A percentile compares a stretch with the other conserved stretches of the same genome.
phyloP scores from a whole-genome alignment of 2,888 invertebrate species.

The Drosophila atripex region DNA sequence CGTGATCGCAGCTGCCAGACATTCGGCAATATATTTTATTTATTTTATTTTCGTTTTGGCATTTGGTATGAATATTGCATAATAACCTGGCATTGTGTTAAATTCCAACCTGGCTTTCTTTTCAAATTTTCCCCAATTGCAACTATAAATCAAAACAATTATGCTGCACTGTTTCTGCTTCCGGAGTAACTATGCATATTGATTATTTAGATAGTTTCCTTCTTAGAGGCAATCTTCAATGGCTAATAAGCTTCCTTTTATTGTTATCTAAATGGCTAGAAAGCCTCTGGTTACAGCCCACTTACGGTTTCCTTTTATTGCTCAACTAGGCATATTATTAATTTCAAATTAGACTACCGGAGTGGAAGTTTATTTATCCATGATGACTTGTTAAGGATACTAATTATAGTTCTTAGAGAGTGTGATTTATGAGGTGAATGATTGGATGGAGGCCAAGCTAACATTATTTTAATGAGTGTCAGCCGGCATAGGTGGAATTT shows the following conservation, averaged over 20 bases:
- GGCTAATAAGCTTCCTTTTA: slow-evolving; percentile 30
- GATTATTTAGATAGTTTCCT: slow-evolving; percentile 16
- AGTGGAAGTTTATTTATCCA: neutral
- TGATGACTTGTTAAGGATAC: slow-evolving; percentile 1
- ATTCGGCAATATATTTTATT: neutral
- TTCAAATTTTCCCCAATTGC: neutral
- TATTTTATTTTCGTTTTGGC: slow-evolving; percentile 4
- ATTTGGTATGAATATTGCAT: slow-evolving; percentile 33
- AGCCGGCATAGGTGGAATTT: neutral
- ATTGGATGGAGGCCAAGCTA: slow-evolving; percentile 1
- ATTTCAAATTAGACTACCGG: neutral
- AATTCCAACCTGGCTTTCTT: slow-evolving; percentile 5
- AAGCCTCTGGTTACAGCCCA: neutral
- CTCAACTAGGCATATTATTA: slow-evolving; percentile 10
- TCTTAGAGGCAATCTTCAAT: slow-evolving; percentile 3
- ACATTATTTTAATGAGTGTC: neutral
- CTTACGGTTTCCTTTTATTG: slow-evolving; percentile 10
- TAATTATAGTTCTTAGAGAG: neutral
- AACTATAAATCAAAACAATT: neutral
- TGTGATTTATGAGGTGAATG: slow-evolving; percentile 10
- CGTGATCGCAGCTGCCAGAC: slow-evolving; percentile 48
- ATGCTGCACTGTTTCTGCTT: slow-evolving; percentile 11
- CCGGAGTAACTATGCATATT: slow-evolving; percentile 31
- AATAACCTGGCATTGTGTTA: slow-evolving; percentile 37
- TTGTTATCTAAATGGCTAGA: slow-evolving; percentile 16